Conservation (phyloP, 2,888 invertebrate genomes). For the Tryphoninae sp. region DNA sequence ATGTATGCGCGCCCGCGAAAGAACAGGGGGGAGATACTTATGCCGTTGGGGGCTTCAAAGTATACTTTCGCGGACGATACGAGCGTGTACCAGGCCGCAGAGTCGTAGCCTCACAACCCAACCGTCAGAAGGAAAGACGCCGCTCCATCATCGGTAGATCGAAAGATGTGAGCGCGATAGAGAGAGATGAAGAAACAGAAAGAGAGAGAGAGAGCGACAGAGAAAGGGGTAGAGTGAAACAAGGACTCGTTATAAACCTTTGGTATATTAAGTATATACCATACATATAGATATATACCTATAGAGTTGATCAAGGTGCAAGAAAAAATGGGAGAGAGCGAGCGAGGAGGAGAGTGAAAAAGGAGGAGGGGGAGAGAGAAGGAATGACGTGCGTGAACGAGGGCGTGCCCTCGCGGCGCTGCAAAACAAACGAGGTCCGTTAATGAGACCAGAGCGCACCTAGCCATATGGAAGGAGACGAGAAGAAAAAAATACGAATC, state of each 20-base stretch:
- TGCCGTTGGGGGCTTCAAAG: slow-evolving; percentile 61
- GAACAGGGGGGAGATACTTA: slow-evolving; percentile 67
- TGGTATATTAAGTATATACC: slow-evolving; percentile 14
- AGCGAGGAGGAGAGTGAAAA: slow-evolving; percentile 29
- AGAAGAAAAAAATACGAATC: slow-evolving; percentile 36
- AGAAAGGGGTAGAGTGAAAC: slow-evolving; percentile 2
- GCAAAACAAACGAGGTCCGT: slow-evolving; percentile 75
- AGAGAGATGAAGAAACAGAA: background rate
- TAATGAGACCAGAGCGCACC: slow-evolving; percentile 72
- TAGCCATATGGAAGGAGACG: slow-evolving; percentile 40
- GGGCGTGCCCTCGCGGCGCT: slow-evolving; percentile 73
- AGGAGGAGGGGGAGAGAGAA: slow-evolving; percentile 17
- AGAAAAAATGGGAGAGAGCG: slow-evolving; percentile 4
- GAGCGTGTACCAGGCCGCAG: background rate
- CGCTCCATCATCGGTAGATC: slow-evolving; percentile 61
- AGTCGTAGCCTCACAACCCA: background rate
- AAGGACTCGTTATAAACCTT: slow-evolving; percentile 29
- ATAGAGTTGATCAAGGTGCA: slow-evolving; percentile 9
- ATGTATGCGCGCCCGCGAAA: slow-evolving; percentile 72
- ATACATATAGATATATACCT: background rate
- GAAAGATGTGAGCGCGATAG: slow-evolving; percentile 49
- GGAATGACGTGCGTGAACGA: slow-evolving; percentile 64
- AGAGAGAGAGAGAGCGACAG: too few relatives aligned
- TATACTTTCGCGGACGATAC: slow-evolving; percentile 50
- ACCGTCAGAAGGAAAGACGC: slow-evolving; percentile 21